Percentiles rank a stretch among this genome's conserved stretches.
phyloP scores from a whole-genome alignment of 2,113 vertebrate species.

The Mus pahari region DNA sequence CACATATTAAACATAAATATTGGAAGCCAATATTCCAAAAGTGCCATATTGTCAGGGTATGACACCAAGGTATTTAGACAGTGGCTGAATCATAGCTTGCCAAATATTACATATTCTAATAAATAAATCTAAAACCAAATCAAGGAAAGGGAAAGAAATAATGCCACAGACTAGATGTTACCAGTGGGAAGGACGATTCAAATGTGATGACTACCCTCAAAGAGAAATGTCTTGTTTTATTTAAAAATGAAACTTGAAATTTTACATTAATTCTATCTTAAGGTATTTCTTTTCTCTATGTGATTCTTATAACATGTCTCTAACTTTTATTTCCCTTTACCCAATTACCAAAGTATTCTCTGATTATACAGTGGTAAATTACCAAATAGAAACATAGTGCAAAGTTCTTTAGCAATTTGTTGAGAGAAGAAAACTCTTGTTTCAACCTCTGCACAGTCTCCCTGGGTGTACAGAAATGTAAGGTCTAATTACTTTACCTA shows the following conservation, averaged over 20 bases:
- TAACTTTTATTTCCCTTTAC: background rate
- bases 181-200: background rate
- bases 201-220: background rate
- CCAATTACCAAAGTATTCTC: background rate
- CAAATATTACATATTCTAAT: background rate
- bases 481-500: background rate
- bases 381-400: background rate
- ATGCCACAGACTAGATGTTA: background rate
- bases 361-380: background rate
- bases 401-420: background rate
- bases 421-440: background rate
- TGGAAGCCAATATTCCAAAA: background rate
- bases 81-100: background rate
- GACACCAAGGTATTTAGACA: background rate
- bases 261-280: background rate
- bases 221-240: background rate
- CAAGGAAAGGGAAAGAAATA: background rate
- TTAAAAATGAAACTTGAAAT: conserved; percentile 21
- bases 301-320: background rate
- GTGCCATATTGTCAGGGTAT: background rate
- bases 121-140: background rate
- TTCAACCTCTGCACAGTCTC: background rate
- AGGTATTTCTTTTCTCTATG: background rate
- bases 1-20: background rate
- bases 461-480: background rate